Evolutionary conservation across 2,797 vertebrate species (phyloP).

Genomic region (Silurus lanzhouensis): DNA sequence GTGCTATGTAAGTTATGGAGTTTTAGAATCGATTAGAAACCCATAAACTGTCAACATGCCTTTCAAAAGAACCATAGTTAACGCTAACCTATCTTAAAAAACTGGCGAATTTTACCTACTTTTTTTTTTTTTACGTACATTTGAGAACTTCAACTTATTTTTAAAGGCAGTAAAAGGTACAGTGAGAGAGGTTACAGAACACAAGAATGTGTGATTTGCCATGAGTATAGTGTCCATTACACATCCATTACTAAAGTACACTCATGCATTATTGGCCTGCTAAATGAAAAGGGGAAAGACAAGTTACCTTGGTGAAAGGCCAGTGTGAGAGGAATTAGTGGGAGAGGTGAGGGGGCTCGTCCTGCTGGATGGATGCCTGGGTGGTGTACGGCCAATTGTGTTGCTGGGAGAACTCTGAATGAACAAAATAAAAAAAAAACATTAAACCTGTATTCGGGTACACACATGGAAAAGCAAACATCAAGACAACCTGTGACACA

Average conservation of each 20-base stretch:
- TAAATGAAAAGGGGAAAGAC: background rate
- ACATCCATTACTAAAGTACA: conserved; percentile 9
- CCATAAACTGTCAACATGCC: conserved; percentile 52
- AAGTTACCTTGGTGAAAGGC: conserved; percentile 92
- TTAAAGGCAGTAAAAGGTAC: conserved; percentile 22
- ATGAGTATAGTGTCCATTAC: background rate
- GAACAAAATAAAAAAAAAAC: conserved; percentile 3
- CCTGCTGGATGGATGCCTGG: conserved; percentile 89
- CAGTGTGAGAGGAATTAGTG: conserved; percentile 95
- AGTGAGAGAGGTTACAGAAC: conserved; percentile 12
- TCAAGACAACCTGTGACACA: background rate
- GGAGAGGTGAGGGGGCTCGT: conserved; percentile 95
- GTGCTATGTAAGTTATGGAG: conserved; percentile 57
- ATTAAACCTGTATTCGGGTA: background rate
- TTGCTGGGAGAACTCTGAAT: conserved; percentile 92
- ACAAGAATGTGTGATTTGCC: background rate
- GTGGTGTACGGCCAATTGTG: conserved; percentile 87
- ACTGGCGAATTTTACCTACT: no score
- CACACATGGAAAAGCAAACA: conserved; percentile 10
- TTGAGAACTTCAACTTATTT: background rate
- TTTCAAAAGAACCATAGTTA: background rate
- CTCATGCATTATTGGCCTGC: conserved; percentile 37
- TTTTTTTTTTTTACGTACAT: background rate
- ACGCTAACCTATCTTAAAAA: background rate
- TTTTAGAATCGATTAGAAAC: conserved; percentile 71